Evolutionary conservation across 2,797 vertebrate genomes (phyloP).

Genomic region (Cygnus olor): DNA sequence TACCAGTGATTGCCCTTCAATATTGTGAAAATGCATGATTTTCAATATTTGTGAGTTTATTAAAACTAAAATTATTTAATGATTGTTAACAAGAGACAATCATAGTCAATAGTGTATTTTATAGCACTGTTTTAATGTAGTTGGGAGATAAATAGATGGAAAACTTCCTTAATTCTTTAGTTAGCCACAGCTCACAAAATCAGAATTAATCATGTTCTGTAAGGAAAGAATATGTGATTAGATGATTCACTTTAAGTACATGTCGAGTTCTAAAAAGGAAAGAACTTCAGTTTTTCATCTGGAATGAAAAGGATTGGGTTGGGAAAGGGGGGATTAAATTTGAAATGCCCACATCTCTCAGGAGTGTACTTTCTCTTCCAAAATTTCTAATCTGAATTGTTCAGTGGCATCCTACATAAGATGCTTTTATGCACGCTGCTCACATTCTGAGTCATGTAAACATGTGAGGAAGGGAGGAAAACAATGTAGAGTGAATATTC

Average conservation of each 20-base stretch:
- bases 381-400: slow-evolving; percentile 7
- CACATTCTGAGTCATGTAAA: not conserved
- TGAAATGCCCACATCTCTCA: not conserved
- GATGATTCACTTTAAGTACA: not conserved
- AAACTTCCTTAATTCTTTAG: not conserved
- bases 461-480: not conserved
- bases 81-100: not conserved
- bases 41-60: not conserved
- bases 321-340: slow-evolving; percentile 3
- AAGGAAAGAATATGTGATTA: not conserved
- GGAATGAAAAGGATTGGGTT: not conserved
- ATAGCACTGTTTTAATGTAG: not conserved
- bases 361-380: not conserved
- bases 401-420: not conserved
- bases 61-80: not conserved
- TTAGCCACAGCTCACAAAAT: not conserved
- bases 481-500: not conserved
- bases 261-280: not conserved
- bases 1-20: not conserved
- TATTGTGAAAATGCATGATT: not conserved
- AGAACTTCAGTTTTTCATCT: not conserved
- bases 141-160: not conserved
- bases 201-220: not conserved
- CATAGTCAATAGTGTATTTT: not conserved
- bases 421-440: not conserved